Conservation (phyloP, 2,888 invertebrate genomes). For the Drosophila koepferae region DNA sequence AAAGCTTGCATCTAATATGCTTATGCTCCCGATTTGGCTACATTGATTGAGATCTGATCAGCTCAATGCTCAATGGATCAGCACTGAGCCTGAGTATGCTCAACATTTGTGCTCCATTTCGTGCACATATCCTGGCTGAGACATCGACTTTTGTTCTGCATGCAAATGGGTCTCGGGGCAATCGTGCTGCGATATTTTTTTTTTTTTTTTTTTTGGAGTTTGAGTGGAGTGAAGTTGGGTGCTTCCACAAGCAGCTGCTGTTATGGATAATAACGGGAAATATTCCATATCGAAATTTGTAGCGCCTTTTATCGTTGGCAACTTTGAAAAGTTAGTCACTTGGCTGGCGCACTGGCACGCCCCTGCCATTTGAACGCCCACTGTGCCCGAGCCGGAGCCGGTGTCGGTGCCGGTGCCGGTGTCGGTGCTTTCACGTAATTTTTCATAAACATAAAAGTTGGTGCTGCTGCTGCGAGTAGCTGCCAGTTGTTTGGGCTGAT, state of each 20-base stretch:
- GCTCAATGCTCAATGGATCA: slow-evolving; percentile 5
- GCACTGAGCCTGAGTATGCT: not conserved
- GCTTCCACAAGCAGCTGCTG: slow-evolving; percentile 25
- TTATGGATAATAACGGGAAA: slow-evolving; percentile 34
- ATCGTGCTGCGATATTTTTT: not conserved
- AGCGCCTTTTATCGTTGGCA: slow-evolving; percentile 65
- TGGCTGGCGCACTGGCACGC: slow-evolving; percentile 18
- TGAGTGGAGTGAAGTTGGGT: not conserved
- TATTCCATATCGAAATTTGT: slow-evolving; percentile 61
- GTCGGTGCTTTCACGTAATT: slow-evolving; percentile 65
- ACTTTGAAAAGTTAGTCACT: slow-evolving; percentile 71
- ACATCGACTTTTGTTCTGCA: not conserved
- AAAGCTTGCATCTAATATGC: not conserved
- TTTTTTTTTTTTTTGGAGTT: too few relatives aligned
- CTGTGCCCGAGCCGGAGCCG: not conserved
- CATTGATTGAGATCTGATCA: not conserved
- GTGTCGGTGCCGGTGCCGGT: not conserved
- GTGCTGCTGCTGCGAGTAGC: slow-evolving; percentile 22
- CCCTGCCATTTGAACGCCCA: slow-evolving; percentile 21
- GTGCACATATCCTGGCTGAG: not conserved
- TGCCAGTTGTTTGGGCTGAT: not conserved
- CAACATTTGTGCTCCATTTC: not conserved
- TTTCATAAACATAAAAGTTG: slow-evolving; percentile 79
- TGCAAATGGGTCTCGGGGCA: slow-evolving; percentile 8
- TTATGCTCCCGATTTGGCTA: not conserved